Percentiles rank a stretch among this genome's conserved stretches.
These are phyloP conservation scores for Sabellastarte sp. DNA, from an alignment of 2,888 invertebrate species.

Conservation along the genomic window DNA sequence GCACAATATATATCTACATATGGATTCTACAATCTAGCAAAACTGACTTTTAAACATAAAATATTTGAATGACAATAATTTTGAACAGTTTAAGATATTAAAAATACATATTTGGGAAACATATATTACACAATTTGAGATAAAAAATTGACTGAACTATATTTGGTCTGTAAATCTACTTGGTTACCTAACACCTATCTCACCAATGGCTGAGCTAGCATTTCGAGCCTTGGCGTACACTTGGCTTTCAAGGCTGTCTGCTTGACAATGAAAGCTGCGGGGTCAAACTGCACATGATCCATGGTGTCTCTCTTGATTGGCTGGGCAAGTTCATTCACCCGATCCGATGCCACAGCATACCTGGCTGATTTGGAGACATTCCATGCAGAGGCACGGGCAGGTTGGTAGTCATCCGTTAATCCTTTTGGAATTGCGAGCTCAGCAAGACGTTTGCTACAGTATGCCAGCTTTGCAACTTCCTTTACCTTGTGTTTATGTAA, in stretches of 20 bases:
- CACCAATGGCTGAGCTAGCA: slow-evolving; percentile 43
- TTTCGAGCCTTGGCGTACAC: slow-evolving; percentile 37
- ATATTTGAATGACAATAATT: too few species aligned
- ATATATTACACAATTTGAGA: too few species aligned
- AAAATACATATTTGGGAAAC: too few species aligned
- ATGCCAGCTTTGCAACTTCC: background rate
- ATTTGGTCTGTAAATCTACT: too few species aligned
- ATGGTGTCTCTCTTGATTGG: slow-evolving; percentile 49
- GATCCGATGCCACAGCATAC: slow-evolving; percentile 30
- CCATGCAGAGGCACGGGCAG: background rate
- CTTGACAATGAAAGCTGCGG: slow-evolving; percentile 51
- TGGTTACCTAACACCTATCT: too few species aligned
- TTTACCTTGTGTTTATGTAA: too few species aligned
- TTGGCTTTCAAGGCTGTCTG: slow-evolving; percentile 44
- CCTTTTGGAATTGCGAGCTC: slow-evolving; percentile 10
- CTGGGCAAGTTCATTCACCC: slow-evolving; percentile 34
- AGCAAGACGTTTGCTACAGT: background rate
- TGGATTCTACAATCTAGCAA: too few species aligned
- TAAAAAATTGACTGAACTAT: too few species aligned
- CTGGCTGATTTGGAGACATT: slow-evolving; percentile 32
- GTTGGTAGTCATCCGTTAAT: slow-evolving; percentile 7
- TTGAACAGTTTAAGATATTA: too few species aligned
- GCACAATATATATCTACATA: too few species aligned
- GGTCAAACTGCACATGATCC: slow-evolving; percentile 55
- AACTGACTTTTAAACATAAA: too few species aligned